Percentiles rank a stretch among this genome's conserved stretches.
Evolutionary conservation across 2,888 invertebrate genomes (phyloP).

Genomic region (Iphiclides podalirius): DNA sequence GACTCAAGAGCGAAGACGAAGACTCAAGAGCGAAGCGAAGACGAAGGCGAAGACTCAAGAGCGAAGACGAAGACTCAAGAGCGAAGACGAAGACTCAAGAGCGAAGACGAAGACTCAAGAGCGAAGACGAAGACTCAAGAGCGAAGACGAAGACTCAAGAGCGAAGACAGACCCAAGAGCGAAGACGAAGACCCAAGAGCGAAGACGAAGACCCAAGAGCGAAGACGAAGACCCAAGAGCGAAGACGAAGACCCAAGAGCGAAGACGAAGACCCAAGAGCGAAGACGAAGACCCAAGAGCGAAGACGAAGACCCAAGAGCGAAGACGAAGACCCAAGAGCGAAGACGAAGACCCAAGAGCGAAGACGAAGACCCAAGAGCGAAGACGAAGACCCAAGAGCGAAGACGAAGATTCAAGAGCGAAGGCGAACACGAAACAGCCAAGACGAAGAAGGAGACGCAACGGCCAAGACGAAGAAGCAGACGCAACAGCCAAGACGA

Average conservation of each 20-base stretch:
- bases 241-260: neutral
- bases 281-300: conserved; percentile 2
- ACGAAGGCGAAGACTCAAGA: conserved; percentile 13
- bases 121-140: conserved; percentile 20
- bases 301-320: no score
- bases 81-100: conserved; percentile 4
- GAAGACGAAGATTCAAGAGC: conserved; percentile 5
- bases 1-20: conserved; percentile 9
- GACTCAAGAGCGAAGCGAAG: conserved; percentile 19
- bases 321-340: no score
- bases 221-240: conserved; percentile 3
- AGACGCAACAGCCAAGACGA: no score
- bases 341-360: conserved; percentile 11
- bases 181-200: conserved; percentile 13
- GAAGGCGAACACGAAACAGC: no score
- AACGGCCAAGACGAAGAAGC: neutral
- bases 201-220: conserved; percentile 22
- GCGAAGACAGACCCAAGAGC: no score
- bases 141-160: no score
- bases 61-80: no score
- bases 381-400: no score
- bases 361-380: conserved; percentile 12
- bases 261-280: neutral
- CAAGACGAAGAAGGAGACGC: conserved; percentile 11
- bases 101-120: neutral